phyloP scores from a whole-genome alignment of 2,797 vertebrate genomes.

The Loriculus beryllinus region DNA sequence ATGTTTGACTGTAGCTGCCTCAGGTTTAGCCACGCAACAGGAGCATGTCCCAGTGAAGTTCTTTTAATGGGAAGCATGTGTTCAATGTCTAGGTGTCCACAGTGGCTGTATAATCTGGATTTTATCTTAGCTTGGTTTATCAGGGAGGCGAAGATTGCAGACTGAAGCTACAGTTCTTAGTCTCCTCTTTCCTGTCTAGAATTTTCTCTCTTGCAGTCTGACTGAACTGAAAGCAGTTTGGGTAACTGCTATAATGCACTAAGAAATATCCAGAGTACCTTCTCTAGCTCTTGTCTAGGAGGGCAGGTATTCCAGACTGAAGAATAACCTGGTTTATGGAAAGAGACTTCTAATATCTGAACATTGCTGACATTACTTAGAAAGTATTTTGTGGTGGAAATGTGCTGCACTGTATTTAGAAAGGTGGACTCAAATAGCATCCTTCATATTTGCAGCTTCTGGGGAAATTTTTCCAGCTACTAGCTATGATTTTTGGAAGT shows the following conservation, averaged over 20 bases:
- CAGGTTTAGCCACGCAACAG: neutral
- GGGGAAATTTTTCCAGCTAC: neutral
- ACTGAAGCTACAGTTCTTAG: neutral
- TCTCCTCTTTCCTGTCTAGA: neutral
- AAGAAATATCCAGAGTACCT: neutral
- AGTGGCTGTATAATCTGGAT: neutral
- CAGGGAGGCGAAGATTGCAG: neutral
- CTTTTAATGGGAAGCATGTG: neutral
- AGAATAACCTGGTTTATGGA: neutral
- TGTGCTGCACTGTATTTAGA: neutral
- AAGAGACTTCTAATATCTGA: neutral
- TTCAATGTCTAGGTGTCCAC: neutral
- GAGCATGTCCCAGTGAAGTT: neutral
- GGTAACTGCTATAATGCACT: neutral
- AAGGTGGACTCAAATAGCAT: neutral
- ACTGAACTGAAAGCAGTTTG: neutral
- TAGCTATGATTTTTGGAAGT: neutral
- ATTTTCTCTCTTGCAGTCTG: neutral
- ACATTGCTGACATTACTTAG: neutral
- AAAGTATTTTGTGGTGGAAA: neutral
- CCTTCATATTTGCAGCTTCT: neutral
- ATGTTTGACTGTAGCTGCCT: neutral
- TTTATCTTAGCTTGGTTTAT: neutral
- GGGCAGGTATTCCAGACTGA: neutral
- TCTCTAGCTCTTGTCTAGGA: neutral